Base-by-base conservation (phyloP, 2,113 vertebrate species). In the Rhinolophus sinicus region DNA sequence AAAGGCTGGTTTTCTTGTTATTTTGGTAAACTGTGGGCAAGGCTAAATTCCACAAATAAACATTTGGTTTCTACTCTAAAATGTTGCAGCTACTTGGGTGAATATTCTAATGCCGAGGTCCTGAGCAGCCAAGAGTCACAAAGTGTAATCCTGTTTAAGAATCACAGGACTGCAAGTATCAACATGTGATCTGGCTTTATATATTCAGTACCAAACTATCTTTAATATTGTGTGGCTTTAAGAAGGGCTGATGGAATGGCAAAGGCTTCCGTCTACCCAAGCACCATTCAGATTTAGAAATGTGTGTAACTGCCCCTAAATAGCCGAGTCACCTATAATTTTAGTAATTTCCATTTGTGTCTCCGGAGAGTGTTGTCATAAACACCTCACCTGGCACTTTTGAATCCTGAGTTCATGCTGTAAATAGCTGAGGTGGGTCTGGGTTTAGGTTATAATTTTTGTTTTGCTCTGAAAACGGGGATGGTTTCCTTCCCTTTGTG, bases 231-330 rank as follows among this genome's bases (percentile, higher is more conserved):
- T 50, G 92, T 93, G 93, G 69, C 62, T 90, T 94, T 93, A 44
- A 80, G 90, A 73, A 94, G 40, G 88, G 56, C 77, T 58, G 14
- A 86, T 97, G 89, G 91, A 96, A 94, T 64, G 93, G 21, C n/a
- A 16, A 60, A 94, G 96, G 33, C 87, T 94, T 95, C 72, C 85
- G 93, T 76, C 88, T 52, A 88, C 73, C 69, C 92, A 92, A 67
- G 86, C 60, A 47, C 58, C 80, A n/a, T 93, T 95, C 97, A 54
- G 40, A 97, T 97, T 97, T 98, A 97, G 97, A 97, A 97, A 96
- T 95, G 82, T 69, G 52, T 56, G 95, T 96, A 96, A 98, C 95
- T 94, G 86, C 81, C 95, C 88, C 84, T 96, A 97, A 98, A 98
- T 97, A 97, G 93, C 83, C 22, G 14, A 93, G 93, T 78, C 15